A percentile compares a stretch with the other conserved stretches of the same genome.
phyloP scores from a whole-genome alignment of 2,888 invertebrate species.

The Dolichopus griseipennis region DNA sequence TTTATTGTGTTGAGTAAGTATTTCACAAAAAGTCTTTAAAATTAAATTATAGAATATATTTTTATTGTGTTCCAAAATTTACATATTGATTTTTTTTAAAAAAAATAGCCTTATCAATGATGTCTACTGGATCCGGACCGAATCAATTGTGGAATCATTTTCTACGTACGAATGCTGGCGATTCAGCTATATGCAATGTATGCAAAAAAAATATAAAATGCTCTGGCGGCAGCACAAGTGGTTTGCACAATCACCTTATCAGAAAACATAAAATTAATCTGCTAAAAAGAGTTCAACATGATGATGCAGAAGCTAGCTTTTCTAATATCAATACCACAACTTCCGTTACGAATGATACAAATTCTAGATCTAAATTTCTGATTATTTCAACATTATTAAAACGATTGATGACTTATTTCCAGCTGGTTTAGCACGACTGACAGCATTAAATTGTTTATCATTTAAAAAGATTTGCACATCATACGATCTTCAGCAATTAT shows the following conservation, averaged over 20 bases:
- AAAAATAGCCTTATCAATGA: too few relatives aligned
- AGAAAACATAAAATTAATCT: constrained; percentile 8
- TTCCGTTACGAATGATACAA: background rate
- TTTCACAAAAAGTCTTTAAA: too few relatives aligned
- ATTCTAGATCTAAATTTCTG: constrained; percentile 10
- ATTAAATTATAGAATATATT: too few relatives aligned
- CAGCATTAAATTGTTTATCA: constrained; percentile 9
- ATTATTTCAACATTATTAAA: constrained; percentile 11
- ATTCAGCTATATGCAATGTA: background rate
- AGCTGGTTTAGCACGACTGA: constrained; percentile 11
- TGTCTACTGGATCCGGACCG: too few relatives aligned
- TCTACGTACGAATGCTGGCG: constrained; percentile 1
- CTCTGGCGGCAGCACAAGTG: background rate
- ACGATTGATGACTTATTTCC: constrained; percentile 7
- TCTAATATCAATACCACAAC: constrained; percentile 8
- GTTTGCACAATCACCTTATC: background rate
- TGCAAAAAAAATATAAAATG: background rate
- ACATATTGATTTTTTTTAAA: too few relatives aligned
- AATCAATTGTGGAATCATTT: background rate
- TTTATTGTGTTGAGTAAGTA: too few relatives aligned
- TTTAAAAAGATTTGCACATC: constrained; percentile 9
- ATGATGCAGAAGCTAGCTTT: background rate
- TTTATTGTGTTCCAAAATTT: too few relatives aligned
- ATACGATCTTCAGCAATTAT: constrained; percentile 2
- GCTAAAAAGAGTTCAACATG: background rate